Evolutionary conservation across 2,888 invertebrate genomes (phyloP).

Genomic region (Sipha maydis): DNA sequence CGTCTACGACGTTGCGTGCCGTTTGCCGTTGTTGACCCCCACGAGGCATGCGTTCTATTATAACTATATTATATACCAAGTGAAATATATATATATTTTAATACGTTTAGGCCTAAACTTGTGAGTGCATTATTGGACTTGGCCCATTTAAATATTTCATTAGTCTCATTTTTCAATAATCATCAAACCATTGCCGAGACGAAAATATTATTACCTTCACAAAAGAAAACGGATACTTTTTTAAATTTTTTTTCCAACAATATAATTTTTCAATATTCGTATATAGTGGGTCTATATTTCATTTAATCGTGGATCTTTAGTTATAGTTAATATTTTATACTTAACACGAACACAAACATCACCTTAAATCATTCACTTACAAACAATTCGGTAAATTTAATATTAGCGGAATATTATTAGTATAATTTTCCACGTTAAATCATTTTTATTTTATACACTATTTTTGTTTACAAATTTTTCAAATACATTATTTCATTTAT

Average conservation of each 20-base stretch:
- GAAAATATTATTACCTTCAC: neutral
- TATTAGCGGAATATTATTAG: no score
- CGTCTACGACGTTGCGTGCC: conserved; percentile 44
- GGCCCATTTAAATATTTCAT: conserved; percentile 4
- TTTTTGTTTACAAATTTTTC: no score
- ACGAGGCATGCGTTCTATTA: neutral
- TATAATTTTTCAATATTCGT: neutral
- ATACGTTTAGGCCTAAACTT: neutral
- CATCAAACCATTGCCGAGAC: neutral
- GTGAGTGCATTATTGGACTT: neutral
- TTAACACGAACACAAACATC: no score
- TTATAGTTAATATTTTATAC: no score
- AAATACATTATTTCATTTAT: neutral
- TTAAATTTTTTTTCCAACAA: neutral
- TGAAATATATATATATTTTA: neutral
- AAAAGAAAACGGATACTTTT: neutral
- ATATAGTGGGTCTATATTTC: neutral
- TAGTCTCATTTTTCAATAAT: conserved; percentile 7
- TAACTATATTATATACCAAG: conserved; percentile 14
- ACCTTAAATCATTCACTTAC: no score
- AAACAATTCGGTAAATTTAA: no score
- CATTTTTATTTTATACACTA: neutral
- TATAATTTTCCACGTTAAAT: neutral
- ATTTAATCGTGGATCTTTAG: no score
- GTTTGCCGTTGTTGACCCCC: conserved; percentile 43